These are phyloP conservation scores for Prolemur simus DNA, from an alignment of 2,113 vertebrate genomes.

Conservation along the genomic window DNA sequence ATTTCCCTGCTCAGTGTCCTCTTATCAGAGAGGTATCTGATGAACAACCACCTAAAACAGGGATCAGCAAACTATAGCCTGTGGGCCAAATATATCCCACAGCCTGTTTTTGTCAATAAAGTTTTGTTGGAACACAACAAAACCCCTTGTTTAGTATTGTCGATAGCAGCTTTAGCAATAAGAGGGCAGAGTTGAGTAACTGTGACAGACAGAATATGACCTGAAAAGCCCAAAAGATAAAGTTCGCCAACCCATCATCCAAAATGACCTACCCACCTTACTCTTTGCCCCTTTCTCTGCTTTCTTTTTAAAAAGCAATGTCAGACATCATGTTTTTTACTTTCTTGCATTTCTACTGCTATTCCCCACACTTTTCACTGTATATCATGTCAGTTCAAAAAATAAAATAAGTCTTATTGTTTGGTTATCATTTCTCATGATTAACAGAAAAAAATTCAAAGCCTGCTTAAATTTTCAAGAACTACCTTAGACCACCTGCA, in stretches of 20 bases:
- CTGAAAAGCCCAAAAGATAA: neutral
- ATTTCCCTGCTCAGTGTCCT: neutral
- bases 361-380: neutral
- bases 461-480: neutral
- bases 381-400: neutral
- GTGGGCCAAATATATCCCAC: neutral
- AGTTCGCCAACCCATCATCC: neutral
- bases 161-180: neutral
- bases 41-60: neutral
- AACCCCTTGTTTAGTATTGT: neutral
- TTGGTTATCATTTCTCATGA: neutral
- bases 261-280: neutral
- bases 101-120: neutral
- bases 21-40: neutral
- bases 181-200: neutral
- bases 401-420: neutral
- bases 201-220: neutral
- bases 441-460: neutral
- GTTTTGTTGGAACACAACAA: neutral
- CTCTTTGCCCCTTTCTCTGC: neutral
- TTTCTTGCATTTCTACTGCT: neutral
- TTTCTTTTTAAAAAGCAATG: neutral
- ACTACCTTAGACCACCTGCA: neutral
- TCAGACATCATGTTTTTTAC: neutral
- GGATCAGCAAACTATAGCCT: neutral